Conservation (phyloP, 2,797 vertebrate genomes). For the Rachycentron canadum region DNA sequence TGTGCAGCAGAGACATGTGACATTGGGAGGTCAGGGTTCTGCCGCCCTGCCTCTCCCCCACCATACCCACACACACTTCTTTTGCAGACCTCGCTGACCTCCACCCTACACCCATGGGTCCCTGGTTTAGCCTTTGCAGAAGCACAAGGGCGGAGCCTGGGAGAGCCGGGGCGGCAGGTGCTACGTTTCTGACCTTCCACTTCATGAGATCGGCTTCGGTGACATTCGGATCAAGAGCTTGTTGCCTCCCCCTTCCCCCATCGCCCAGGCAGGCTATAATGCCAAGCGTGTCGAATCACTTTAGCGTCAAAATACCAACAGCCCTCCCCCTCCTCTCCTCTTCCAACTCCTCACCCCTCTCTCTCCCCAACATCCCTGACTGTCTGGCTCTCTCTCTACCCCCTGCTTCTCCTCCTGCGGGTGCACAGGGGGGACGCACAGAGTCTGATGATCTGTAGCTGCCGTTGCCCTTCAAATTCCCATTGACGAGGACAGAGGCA, state of each 20-base stretch:
- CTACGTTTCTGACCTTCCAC: constrained; percentile 84
- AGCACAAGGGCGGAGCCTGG: constrained; percentile 27
- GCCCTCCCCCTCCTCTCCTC: constrained; percentile 20
- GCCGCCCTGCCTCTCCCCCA: constrained; percentile 12
- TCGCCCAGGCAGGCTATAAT: constrained; percentile 72
- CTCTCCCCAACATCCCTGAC: constrained; percentile 37
- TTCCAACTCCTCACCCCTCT: constrained; percentile 20
- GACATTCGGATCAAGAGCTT: constrained; percentile 86
- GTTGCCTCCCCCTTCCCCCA: constrained; percentile 62
- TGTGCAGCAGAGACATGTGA: constrained; percentile 74
- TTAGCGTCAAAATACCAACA: constrained; percentile 83
- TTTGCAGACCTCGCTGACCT: constrained; percentile 30
- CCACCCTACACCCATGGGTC: constrained; percentile 24
- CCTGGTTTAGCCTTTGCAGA: constrained; percentile 44
- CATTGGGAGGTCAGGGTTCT: constrained; percentile 64
- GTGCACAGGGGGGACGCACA: constrained; percentile 9
- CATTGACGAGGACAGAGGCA: constrained; percentile 52
- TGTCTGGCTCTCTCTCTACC: constrained; percentile 11
- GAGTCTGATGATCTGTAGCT: constrained; percentile 50
- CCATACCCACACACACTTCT: constrained; percentile 9
- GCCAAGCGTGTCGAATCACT: constrained; percentile 86
- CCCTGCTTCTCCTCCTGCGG: constrained; percentile 28
- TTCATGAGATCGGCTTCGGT: constrained; percentile 86
- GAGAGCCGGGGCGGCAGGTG: constrained; percentile 80
- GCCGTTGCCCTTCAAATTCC: constrained; percentile 66